Percentiles rank a stretch among this genome's conserved stretches.
Evolutionary conservation across 2,888 invertebrate species (phyloP).

Genomic region (Dromius quadrimaculatus): DNA sequence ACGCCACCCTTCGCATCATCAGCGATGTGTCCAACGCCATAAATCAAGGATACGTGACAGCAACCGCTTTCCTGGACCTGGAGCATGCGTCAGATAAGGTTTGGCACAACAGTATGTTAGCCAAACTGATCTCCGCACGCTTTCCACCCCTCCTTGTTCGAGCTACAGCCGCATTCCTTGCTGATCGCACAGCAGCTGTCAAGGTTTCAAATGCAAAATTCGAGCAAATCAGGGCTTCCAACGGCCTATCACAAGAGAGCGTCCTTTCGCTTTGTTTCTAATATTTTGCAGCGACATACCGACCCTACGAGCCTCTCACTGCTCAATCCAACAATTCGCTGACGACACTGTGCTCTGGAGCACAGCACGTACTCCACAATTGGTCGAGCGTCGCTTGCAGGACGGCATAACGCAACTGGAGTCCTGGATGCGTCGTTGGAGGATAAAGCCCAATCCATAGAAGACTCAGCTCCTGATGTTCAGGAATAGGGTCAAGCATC

Average conservation of each 20-base stretch:
- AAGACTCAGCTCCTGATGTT: neutral
- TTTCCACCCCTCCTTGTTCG: too few species aligned
- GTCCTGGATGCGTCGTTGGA: neutral
- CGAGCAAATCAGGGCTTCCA: neutral
- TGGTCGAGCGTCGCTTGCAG: neutral
- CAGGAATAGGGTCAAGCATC: neutral
- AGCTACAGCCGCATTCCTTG: too few species aligned
- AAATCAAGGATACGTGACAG: neutral
- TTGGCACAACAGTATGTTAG: neutral
- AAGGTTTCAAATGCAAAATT: too few species aligned
- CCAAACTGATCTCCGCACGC: too few species aligned
- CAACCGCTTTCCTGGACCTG: slow-evolving; percentile 4
- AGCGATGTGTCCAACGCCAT: neutral
- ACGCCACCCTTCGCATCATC: neutral
- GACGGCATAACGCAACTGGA: neutral
- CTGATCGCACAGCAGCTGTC: neutral
- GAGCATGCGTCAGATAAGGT: slow-evolving; percentile 18
- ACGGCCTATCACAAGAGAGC: neutral
- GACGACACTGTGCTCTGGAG: neutral
- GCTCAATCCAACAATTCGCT: neutral
- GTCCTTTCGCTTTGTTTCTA: neutral
- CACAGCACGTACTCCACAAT: neutral
- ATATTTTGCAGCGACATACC: neutral
- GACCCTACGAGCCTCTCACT: neutral
- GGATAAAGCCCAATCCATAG: neutral